Percentiles rank a stretch among this genome's conserved stretches.
These are phyloP conservation scores for Cyanoramphus novaezelandiae DNA, from an alignment of 2,113 vertebrate genomes.

Conservation along the genomic window DNA sequence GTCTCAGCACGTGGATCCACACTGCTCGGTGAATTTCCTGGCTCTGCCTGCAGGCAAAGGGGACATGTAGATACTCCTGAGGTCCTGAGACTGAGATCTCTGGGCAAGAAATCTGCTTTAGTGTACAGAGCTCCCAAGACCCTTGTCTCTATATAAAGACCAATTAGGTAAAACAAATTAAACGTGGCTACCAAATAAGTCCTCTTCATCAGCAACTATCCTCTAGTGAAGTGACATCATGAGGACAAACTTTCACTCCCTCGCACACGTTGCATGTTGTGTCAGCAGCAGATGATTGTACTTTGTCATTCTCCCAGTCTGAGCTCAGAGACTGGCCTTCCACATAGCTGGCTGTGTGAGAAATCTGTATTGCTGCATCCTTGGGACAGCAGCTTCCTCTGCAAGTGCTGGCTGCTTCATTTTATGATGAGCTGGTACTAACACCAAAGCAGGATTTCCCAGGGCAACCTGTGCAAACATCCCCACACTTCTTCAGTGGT, in stretches of 20 bases:
- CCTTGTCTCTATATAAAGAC: background rate
- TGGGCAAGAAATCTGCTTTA: background rate
- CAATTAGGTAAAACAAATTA: background rate
- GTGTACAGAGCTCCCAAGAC: background rate
- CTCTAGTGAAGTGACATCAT: background rate
- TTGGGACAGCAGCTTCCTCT: background rate
- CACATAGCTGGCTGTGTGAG: accelerated
- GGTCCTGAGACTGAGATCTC: background rate
- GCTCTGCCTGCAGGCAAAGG: background rate
- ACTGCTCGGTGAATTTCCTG: background rate
- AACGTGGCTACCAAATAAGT: background rate
- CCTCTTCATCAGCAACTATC: background rate
- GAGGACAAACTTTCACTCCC: background rate
- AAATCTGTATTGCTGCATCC: background rate
- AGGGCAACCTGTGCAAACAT: background rate
- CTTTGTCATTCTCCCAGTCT: background rate
- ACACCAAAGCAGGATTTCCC: background rate
- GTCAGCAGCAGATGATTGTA: background rate
- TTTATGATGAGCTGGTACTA: background rate
- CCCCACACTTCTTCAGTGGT: accelerated
- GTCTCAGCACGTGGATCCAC: background rate
- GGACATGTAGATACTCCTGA: background rate
- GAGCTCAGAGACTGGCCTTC: background rate
- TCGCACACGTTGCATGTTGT: accelerated
- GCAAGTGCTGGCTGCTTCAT: accelerated